These are phyloP conservation scores for Calliscelio sp. DNA, from an alignment of 2,888 invertebrate genomes.

Conservation along the genomic window DNA sequence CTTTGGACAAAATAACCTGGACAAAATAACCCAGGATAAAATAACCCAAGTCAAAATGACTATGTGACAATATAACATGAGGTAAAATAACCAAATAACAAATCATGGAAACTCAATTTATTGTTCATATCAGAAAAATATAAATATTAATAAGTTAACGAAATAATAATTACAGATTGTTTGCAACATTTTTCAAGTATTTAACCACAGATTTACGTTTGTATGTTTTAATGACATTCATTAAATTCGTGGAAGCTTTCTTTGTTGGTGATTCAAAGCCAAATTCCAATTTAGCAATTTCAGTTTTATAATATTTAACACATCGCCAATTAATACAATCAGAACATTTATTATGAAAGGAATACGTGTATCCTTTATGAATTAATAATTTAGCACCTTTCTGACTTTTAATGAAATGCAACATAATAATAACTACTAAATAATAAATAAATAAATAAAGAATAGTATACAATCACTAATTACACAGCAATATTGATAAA, in stretches of 20 bases:
- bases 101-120: neutral
- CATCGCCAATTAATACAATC: constrained; percentile 12
- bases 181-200: neutral
- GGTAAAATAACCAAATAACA: neutral
- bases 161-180: neutral
- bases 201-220: neutral
- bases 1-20: neutral
- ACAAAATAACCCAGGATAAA: neutral
- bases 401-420: constrained; percentile 12
- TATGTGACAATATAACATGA: neutral
- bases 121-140: too few relatives aligned
- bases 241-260: neutral
- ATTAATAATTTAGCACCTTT: constrained; percentile 4
- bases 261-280: neutral
- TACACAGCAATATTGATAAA: too few relatives aligned
- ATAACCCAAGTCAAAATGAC: neutral
- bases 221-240: neutral
- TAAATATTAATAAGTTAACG: neutral
- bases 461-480: too few relatives aligned
- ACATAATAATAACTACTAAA: too few relatives aligned
- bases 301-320: neutral
- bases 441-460: too few relatives aligned
- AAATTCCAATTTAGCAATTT: neutral
- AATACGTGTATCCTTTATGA: neutral
- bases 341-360: neutral